phyloP scores from a whole-genome alignment of 2,797 vertebrate species.

The Tarsius wallacei region DNA sequence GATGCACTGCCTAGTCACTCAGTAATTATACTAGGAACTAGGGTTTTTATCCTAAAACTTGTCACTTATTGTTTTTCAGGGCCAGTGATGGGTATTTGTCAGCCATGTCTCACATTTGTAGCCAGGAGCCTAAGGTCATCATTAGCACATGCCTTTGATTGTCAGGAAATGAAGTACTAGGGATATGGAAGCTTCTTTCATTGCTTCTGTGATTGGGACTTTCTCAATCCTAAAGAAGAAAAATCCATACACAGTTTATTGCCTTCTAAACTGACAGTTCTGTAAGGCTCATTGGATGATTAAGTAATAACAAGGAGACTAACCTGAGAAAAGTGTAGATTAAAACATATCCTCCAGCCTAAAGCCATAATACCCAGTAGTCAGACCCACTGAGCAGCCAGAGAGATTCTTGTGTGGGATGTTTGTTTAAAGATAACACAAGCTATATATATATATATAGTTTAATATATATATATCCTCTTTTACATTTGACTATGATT shows the following conservation, averaged over 20 bases:
- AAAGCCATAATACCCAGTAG: conserved; percentile 55
- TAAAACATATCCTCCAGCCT: conserved; percentile 69
- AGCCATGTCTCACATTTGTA: conserved; percentile 69
- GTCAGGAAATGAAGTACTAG: conserved; percentile 83
- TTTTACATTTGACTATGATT: conserved; percentile 41
- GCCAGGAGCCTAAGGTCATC: conserved; percentile 83
- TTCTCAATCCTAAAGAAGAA: conserved; percentile 77
- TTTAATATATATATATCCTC: neutral
- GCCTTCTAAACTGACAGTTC: conserved; percentile 78
- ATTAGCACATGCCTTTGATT: conserved; percentile 83
- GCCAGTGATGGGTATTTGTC: conserved; percentile 79
- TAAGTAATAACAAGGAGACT: conserved; percentile 80
- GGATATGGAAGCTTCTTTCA: conserved; percentile 74
- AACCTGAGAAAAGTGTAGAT: conserved; percentile 60
- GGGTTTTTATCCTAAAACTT: conserved; percentile 82
- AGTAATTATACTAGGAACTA: conserved; percentile 82
- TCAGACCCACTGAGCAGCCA: conserved; percentile 4
- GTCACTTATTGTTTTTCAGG: conserved; percentile 77
- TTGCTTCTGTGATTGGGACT: conserved; percentile 73
- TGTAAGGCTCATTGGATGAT: conserved; percentile 68
- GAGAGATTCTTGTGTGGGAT: conserved; percentile 4
- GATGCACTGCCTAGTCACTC: neutral
- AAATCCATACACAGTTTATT: conserved; percentile 74
- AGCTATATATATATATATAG: neutral
- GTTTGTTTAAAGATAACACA: conserved; percentile 60